Evolutionary conservation across 2,888 invertebrate species (phyloP).

Genomic region (Tenthredo amoena): DNA sequence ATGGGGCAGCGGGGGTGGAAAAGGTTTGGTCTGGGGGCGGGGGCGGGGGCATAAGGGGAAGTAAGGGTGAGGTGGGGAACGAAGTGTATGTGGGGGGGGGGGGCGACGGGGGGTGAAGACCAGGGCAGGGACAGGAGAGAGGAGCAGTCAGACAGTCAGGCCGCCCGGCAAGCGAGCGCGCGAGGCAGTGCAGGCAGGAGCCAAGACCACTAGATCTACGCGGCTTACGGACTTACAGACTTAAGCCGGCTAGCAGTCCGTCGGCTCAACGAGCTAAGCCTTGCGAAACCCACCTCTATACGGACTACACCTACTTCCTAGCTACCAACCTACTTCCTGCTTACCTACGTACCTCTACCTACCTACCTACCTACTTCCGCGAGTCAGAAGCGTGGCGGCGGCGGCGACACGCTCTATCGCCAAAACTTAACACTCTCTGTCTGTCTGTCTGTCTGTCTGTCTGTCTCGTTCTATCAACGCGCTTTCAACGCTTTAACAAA

Average conservation of each 20-base stretch:
- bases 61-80: constrained; percentile 59
- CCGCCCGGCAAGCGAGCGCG: constrained; percentile 70
- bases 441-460: constrained; percentile 10
- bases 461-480: constrained; percentile 13
- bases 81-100: no score
- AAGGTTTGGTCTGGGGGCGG: constrained; percentile 26
- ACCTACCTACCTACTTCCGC: constrained; percentile 59
- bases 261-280: constrained; percentile 76
- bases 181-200: constrained; percentile 81
- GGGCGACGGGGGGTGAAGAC: constrained; percentile 64
- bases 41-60: constrained; percentile 70
- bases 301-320: constrained; percentile 54
- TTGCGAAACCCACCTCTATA: constrained; percentile 58
- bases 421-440: constrained; percentile 46
- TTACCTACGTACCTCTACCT: constrained; percentile 64
- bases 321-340: constrained; percentile 68
- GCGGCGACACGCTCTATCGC: constrained; percentile 27
- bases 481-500: constrained; percentile 13
- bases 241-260: constrained; percentile 77
- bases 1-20: constrained; percentile 57
- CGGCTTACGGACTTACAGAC: constrained; percentile 76
- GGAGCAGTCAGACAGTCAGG: constrained; percentile 76
- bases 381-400: constrained; percentile 19
- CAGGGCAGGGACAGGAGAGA: constrained; percentile 69
- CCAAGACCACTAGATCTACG: constrained; percentile 76